Base-by-base conservation (phyloP, 1,140 invertebrate species). In the Magallana angulata region DNA sequence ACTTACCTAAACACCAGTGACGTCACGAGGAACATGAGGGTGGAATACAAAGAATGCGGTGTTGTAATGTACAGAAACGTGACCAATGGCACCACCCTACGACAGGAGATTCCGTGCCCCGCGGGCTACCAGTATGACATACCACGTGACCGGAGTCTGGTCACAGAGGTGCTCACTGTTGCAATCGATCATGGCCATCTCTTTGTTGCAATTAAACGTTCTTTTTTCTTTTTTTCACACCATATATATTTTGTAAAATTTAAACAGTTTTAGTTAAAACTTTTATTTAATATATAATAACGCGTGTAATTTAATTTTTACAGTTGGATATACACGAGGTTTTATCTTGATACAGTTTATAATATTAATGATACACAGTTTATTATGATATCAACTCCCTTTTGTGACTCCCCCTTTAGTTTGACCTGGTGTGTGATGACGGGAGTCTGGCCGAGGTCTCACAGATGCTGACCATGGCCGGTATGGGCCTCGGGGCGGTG, bases 401-500 rank as follows among this genome's bases (percentile, higher is more conserved):
- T 48, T 48, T 48, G 36, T 48, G 36, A 48, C 36, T 4, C 2
- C 36, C 36, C 36, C 62, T 4, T 24, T 87, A 93, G 92, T 93
- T 90, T 90, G 90, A 92, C 76, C 83, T 93, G 87, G 92, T 93
- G 4, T 93, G 93, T 86, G 90, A 90, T 57, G 58, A 88, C 11
- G 90, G 87, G 14, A 84, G 87, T 4, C 82, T 93, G 36, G 85
- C 86, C 1, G 89, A 93, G 56, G 71, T 92, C 5, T 90, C 90
- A 0, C 91, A 92, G 82, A 90, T 91, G 18, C 7, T 93, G 24
- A 85, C 92, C 9, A 84, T 90, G 48, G 48, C 90, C 8, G 92
- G 92, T 8, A 84, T 89, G 86, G 84, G 88, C 76, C 57, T 88
- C 14, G 92, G 92, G 12, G 91, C 91, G 9, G 76, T 90, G 11